A percentile compares a stretch with the other conserved stretches of the same genome.
Conservation (phyloP, 2,888 invertebrate species). For the Cephonodes hylas region DNA sequence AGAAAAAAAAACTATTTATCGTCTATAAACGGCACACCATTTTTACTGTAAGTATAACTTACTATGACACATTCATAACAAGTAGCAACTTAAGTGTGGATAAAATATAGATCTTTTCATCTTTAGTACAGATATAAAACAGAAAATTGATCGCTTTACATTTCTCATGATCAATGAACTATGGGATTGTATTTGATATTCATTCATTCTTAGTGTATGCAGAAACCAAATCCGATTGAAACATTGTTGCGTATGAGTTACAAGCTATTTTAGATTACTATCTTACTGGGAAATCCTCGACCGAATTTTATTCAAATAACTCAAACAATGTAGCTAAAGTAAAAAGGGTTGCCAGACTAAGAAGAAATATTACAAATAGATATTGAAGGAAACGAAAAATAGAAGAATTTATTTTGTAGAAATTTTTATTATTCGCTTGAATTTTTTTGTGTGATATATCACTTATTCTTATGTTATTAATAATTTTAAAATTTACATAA, state of each 20-base stretch:
- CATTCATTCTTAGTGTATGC: background rate
- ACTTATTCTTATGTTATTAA: no score
- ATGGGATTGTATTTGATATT: background rate
- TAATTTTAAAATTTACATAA: no score
- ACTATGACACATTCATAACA: no score
- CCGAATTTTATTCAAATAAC: background rate
- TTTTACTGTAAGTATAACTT: no score
- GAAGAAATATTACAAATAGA: background rate
- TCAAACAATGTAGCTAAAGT: slow-evolving; percentile 1
- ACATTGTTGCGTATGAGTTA: background rate
- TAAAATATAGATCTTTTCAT: no score
- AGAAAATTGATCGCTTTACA: no score
- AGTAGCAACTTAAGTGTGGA: no score
- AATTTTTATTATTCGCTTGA: no score
- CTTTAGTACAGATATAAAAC: no score
- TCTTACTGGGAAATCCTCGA: background rate
- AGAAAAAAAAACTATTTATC: no score
- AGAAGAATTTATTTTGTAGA: no score
- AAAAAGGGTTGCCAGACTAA: background rate
- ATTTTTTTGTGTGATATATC: background rate
- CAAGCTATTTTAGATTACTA: background rate
- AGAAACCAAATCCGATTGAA: background rate
- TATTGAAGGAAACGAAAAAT: background rate
- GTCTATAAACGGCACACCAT: no score
- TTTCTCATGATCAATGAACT: background rate